Evolutionary conservation across 2,888 invertebrate genomes (phyloP).

Genomic region (Arctia plantaginis): DNA sequence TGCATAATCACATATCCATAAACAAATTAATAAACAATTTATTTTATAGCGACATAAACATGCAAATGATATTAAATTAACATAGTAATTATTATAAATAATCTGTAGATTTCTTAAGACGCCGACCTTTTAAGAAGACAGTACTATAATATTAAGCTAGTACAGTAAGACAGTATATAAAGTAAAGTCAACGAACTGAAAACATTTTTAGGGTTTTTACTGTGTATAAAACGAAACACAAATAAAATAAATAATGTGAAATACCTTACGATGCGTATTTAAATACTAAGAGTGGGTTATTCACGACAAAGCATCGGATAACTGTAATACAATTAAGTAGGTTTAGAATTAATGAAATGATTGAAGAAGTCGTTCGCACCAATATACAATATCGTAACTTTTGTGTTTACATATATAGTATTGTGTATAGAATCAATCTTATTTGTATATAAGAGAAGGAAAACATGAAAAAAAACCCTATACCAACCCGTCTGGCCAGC

Average conservation of each 20-base stretch:
- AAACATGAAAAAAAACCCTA: no score
- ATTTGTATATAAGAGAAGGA: no score
- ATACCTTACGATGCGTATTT: not conserved
- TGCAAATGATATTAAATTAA: slow-evolving; percentile 19
- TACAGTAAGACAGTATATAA: not conserved
- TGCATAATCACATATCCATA: slow-evolving; percentile 9
- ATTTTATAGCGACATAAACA: slow-evolving; percentile 30
- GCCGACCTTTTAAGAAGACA: slow-evolving; percentile 18
- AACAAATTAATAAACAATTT: slow-evolving; percentile 18
- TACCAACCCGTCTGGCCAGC: no score
- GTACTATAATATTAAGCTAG: not conserved
- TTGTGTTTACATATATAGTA: not conserved
- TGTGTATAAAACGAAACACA: not conserved
- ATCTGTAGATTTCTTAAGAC: slow-evolving; percentile 23
- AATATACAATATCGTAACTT: not conserved
- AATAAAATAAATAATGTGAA: not conserved
- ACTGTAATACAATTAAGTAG: not conserved
- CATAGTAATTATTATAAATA: slow-evolving; percentile 24
- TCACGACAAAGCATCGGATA: not conserved
- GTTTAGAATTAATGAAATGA: not conserved
- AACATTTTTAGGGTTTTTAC: not conserved
- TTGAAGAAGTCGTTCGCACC: not conserved
- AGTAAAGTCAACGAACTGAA: not conserved
- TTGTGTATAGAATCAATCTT: no score
- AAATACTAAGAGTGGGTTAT: not conserved